Evolutionary conservation across 2,113 vertebrate species (phyloP), one percentile per base, ranked within the genome.

Genomic region (Oenanthe melanoleuca): DNA sequence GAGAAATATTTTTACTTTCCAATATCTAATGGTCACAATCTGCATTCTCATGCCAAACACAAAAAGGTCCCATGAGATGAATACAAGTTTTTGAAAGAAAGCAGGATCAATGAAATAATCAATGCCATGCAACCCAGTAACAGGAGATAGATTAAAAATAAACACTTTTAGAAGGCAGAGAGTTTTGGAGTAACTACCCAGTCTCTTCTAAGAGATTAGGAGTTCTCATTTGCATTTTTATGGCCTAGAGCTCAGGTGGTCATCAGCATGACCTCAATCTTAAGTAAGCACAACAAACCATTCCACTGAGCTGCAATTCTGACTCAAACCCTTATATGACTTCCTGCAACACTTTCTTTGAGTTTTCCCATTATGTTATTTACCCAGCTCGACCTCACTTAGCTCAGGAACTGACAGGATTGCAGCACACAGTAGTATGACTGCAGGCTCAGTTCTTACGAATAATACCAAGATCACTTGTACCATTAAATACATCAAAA

Each of bases 401-500:
- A 11, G 53, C 80, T 85, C 66, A 79, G 59, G 80, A 60, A 29
- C 87, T 25, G 50, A 87, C 83, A 87, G 53, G 57, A 94, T 18
- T 5, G 8, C 73, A 85, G 84, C 57, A 50, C 57, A 40, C 61
- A n/a, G 50, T 7, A 61, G 57, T 49, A 87, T 57, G 77, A 75
- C 91, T 93, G 72, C 86, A 87, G 86, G 96, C 89, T 95, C 84
- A 49, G 34, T 89, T 89, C 89, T 89, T 44, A 26, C 1, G 2
- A 89, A 87, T 55, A 93, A 93, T 61, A 93, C 91, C 57, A 85
- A 93, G 70, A 95, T 91, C 87, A 80, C 87, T 95, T 94, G 89
- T 96, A 95, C 88, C 89, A 96, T 92, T 93, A 94, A 93, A 97
- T 93, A 94, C 50, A 96, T 90, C 88, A 95, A 96, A 95, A 92